A percentile compares a stretch with the other conserved stretches of the same genome.
phyloP scores from a whole-genome alignment of 2,797 vertebrate species.

The Gymnodraco acuticeps region DNA sequence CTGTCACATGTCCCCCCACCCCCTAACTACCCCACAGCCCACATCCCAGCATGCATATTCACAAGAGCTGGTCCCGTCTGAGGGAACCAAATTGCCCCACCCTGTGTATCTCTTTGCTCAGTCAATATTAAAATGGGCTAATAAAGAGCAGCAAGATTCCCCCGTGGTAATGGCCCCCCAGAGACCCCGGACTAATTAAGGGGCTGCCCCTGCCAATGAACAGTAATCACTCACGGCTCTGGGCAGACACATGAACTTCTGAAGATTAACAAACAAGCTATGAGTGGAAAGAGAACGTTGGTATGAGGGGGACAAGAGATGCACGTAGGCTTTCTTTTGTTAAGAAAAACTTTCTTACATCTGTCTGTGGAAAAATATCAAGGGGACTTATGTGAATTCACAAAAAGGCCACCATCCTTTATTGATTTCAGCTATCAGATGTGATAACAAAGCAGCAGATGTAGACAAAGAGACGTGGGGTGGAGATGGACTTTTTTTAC shows the following conservation, averaged over 20 bases:
- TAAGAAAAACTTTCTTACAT: not conserved
- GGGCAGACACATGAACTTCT: slow-evolving; percentile 57
- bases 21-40: slow-evolving; percentile 45
- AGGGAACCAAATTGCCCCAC: slow-evolving; percentile 70
- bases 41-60: slow-evolving; percentile 79
- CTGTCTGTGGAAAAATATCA: not conserved
- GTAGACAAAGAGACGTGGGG: not conserved
- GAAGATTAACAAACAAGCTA: slow-evolving; percentile 40
- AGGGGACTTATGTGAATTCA: not conserved
- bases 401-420: not conserved
- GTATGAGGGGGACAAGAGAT: not conserved
- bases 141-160: slow-evolving; percentile 87
- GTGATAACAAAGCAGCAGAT: not conserved
- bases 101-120: slow-evolving; percentile 66
- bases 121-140: slow-evolving; percentile 87
- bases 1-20: slow-evolving; percentile 64
- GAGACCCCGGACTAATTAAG: slow-evolving; percentile 84
- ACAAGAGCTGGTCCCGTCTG: slow-evolving; percentile 74
- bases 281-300: slow-evolving; percentile 26
- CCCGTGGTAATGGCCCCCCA: slow-evolving; percentile 79
- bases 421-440: not conserved
- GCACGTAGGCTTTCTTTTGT: not conserved
- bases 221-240: slow-evolving; percentile 79
- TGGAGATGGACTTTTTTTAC: not conserved
- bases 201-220: slow-evolving; percentile 83